Conservation (phyloP, 1,140 invertebrate genomes). For the Drosophila guanche region DNA sequence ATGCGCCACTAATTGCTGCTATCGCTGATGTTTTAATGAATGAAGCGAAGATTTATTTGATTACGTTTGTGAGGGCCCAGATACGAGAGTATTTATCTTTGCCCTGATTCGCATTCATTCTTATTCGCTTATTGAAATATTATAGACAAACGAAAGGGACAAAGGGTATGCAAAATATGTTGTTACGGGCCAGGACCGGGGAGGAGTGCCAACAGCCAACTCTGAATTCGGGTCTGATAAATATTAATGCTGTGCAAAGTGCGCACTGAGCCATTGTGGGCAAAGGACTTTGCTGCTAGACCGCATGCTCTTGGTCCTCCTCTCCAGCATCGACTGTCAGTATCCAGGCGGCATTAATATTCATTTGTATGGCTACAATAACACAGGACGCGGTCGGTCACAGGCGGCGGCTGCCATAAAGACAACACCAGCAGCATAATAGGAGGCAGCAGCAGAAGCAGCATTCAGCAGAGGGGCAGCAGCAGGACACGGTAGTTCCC, state of each 20-base stretch:
- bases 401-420: conserved; percentile 64
- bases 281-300: conserved; percentile 69
- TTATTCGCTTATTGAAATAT: conserved; percentile 70
- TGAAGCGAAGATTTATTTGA: conserved; percentile 3
- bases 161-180: conserved; percentile 67
- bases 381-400: conserved; percentile 64
- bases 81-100: background rate
- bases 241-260: conserved; percentile 79
- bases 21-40: background rate
- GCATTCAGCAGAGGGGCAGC: conserved; percentile 12
- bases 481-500: conserved; percentile 37
- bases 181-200: conserved; percentile 30
- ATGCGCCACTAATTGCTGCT: background rate
- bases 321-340: conserved; percentile 53
- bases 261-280: conserved; percentile 77
- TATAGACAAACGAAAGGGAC: conserved; percentile 19
- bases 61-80: conserved; percentile 14
- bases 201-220: conserved; percentile 26
- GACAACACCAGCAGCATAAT: conserved; percentile 35
- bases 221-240: conserved; percentile 71
- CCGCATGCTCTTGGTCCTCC: background rate
- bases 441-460: conserved; percentile 6
- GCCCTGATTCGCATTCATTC: conserved; percentile 43
- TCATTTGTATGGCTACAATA: conserved; percentile 79
- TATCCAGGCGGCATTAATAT: conserved; percentile 74